phyloP scores from a whole-genome alignment of 2,888 invertebrate genomes.

The Nephrotoma flavescens region DNA sequence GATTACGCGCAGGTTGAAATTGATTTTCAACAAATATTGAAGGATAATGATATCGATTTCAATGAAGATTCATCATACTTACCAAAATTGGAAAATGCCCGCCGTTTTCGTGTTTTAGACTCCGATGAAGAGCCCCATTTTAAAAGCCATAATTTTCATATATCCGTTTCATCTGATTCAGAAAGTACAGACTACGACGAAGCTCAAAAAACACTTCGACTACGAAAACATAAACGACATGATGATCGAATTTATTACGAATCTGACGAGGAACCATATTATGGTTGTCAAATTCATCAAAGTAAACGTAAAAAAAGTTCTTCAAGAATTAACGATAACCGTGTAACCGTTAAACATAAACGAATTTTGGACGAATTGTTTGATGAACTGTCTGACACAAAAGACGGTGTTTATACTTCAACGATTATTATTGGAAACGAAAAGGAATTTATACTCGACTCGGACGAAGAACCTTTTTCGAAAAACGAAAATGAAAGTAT shows the following conservation, averaged over 20 bases:
- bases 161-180: not conserved
- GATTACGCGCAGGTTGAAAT: not conserved
- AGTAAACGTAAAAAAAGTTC: not conserved
- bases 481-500: not conserved
- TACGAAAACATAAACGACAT: not conserved
- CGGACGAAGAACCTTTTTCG: not conserved
- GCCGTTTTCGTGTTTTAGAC: not conserved
- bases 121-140: not conserved
- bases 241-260: not conserved
- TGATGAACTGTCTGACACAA: not conserved
- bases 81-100: not conserved
- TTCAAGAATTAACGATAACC: not conserved
- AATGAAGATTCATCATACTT: not conserved
- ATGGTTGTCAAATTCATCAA: not conserved
- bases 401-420: not conserved
- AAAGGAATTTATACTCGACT: not conserved
- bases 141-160: not conserved
- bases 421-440: not conserved
- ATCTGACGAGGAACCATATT: not conserved
- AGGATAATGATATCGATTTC: not conserved
- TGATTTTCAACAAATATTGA: not conserved
- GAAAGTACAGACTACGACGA: not conserved
- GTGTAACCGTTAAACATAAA: not conserved
- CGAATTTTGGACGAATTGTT: not conserved
- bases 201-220: not conserved